These are phyloP conservation scores for Austrolebias charrua DNA, from an alignment of 2,797 vertebrate genomes.

Conservation along the genomic window DNA sequence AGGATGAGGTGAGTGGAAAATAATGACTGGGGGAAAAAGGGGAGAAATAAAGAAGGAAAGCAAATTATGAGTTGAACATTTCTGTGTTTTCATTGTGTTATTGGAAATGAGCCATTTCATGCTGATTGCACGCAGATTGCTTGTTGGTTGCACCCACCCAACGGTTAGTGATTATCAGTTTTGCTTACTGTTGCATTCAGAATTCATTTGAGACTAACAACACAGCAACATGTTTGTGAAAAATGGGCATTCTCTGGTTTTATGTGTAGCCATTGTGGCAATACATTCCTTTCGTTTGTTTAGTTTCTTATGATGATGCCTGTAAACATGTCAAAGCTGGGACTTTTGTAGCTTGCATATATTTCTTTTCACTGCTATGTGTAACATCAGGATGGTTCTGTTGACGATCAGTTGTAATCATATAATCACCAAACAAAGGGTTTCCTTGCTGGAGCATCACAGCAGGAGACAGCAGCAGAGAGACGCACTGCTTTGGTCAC, in stretches of 20 bases:
- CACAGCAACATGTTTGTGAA: not conserved
- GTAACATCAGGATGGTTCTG: not conserved
- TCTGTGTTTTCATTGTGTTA: constrained; percentile 10
- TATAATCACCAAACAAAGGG: constrained; percentile 14
- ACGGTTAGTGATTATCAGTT: constrained; percentile 5
- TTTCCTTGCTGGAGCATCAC: not conserved
- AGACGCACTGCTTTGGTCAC: constrained; percentile 1
- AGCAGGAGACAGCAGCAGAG: not conserved
- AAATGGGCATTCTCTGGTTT: not conserved
- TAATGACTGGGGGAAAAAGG: not conserved
- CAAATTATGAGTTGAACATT: not conserved
- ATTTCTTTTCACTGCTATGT: not conserved
- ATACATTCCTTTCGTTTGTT: not conserved
- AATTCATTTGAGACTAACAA: constrained; percentile 5
- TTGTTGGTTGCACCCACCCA: constrained; percentile 13
- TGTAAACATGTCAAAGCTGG: constrained; percentile 1
- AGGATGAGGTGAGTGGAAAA: not conserved
- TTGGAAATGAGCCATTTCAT: constrained; percentile 17
- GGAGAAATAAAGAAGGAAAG: not conserved
- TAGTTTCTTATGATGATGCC: not conserved
- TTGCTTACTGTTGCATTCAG: not conserved
- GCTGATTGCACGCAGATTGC: constrained; percentile 8
- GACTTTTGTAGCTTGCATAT: not conserved
- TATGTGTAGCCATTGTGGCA: not conserved
- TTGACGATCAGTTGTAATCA: constrained; percentile 9